Percentiles rank a stretch among this genome's conserved stretches.
These are phyloP conservation scores for Corythoichthys intestinalis DNA, from an alignment of 2,113 vertebrate genomes.

Conservation along the genomic window DNA sequence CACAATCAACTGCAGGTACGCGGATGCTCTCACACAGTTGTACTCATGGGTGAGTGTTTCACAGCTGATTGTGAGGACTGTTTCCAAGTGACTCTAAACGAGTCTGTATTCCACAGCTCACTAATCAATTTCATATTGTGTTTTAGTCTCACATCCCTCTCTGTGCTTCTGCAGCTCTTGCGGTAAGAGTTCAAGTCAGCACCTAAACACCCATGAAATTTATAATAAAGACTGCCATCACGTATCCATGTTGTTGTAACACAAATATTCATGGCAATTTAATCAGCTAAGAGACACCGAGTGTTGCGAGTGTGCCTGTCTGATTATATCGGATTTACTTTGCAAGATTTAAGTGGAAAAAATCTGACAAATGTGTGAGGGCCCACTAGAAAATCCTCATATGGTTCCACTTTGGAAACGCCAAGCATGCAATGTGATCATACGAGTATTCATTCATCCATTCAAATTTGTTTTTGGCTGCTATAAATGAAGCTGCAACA, in stretches of 20 bases:
- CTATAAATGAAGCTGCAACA: conserved; percentile 6
- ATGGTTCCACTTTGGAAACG: conserved; percentile 23
- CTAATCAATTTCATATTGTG: conserved; percentile 71
- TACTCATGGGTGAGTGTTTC: conserved; percentile 61
- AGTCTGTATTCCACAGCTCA: conserved; percentile 65
- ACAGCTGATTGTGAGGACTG: conserved; percentile 59
- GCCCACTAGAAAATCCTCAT: conserved; percentile 43
- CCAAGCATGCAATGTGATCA: conserved; percentile 23
- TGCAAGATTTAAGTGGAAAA: conserved; percentile 21
- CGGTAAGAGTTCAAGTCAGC: conserved; percentile 54
- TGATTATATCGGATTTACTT: conserved; percentile 37
- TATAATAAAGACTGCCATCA: conserved; percentile 56
- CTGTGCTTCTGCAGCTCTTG: conserved; percentile 23
- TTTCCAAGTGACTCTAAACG: conserved; percentile 64
- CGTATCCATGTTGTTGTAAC: conserved; percentile 46
- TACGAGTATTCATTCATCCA: conserved; percentile 48
- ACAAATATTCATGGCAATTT: conserved; percentile 53
- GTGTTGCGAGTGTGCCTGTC: conserved; percentile 34
- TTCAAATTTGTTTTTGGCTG: conserved; percentile 40
- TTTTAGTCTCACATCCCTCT: conserved; percentile 6
- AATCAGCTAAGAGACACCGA: conserved; percentile 52
- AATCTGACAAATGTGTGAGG: conserved; percentile 19
- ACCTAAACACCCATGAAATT: conserved; percentile 65
- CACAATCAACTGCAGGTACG: conserved; percentile 32
- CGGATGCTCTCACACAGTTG: conserved; percentile 30